These are phyloP conservation scores for Eupithecia insigniata DNA, from an alignment of 2,888 invertebrate genomes.

Conservation along the genomic window DNA sequence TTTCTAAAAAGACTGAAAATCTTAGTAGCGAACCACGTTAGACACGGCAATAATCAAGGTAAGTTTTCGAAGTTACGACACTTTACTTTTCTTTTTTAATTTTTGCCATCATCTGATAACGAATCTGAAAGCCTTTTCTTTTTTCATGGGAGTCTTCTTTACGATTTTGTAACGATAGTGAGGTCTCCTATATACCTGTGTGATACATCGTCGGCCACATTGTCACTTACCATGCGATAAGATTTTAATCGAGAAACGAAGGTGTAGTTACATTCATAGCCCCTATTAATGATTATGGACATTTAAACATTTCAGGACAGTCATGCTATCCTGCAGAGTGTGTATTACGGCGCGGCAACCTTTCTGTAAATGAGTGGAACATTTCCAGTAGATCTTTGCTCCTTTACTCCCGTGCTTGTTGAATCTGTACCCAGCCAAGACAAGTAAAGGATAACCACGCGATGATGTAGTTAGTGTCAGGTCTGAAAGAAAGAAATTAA, in stretches of 20 bases:
- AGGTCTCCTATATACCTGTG: no score
- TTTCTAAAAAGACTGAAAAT: background rate
- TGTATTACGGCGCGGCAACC: slow-evolving; percentile 22
- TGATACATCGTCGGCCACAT: background rate
- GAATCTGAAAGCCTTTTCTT: no score
- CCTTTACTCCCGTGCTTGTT: slow-evolving; percentile 8
- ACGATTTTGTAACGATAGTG: no score
- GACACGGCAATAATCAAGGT: background rate
- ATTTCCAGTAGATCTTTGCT: slow-evolving; percentile 17
- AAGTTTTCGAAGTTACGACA: background rate
- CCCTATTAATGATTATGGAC: slow-evolving; percentile 15
- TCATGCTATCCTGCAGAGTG: slow-evolving; percentile 3
- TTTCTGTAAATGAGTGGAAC: slow-evolving; percentile 4
- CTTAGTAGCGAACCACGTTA: background rate
- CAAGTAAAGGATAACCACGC: slow-evolving; percentile 18
- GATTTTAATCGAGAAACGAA: background rate
- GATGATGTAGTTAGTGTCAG: background rate
- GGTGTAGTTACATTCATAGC: background rate
- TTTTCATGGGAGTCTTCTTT: no score
- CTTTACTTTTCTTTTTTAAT: no score
- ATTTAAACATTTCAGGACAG: slow-evolving; percentile 11
- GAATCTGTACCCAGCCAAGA: slow-evolving; percentile 12
- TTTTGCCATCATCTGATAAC: no score
- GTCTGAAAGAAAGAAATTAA: background rate
- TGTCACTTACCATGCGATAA: background rate